A percentile compares a stretch with the other conserved stretches of the same genome.
These are phyloP conservation scores for Epistrophella euchroma DNA, from an alignment of 2,888 invertebrate genomes.

Conservation along the genomic window DNA sequence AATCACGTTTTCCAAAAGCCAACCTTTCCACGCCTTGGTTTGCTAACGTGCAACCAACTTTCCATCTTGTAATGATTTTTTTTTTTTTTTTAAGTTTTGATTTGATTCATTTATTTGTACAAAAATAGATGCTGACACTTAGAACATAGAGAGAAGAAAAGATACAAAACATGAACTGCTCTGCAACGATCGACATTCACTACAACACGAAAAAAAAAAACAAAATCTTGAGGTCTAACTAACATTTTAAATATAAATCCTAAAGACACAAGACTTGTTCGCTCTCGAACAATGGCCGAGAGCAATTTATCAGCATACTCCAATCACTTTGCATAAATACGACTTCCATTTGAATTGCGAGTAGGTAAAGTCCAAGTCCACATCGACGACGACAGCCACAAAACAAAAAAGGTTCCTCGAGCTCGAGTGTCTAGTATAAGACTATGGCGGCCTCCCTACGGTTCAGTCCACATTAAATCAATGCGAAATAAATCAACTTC, in stretches of 20 bases:
- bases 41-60: background rate
- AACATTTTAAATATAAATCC: conserved; percentile 26
- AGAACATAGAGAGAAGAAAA: conserved; percentile 47
- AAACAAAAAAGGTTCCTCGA: conserved; percentile 14
- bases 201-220: conserved; percentile 24
- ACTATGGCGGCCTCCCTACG: conserved; percentile 19
- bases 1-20: conserved; percentile 48
- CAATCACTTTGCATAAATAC: conserved; percentile 75
- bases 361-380: conserved; percentile 20
- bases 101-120: conserved; percentile 67
- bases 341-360: conserved; percentile 67
- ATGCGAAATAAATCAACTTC: conserved; percentile 76
- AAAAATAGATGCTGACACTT: conserved; percentile 67
- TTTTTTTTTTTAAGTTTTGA: conserved; percentile 47
- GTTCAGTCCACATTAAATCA: conserved; percentile 65
- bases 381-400: conserved; percentile 39
- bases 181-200: conserved; percentile 31
- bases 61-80: conserved; percentile 29
- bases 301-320: conserved; percentile 71
- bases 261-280: conserved; percentile 36
- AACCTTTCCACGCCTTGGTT: conserved; percentile 2
- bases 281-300: conserved; percentile 65
- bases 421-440: conserved; percentile 15
- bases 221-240: conserved; percentile 42
- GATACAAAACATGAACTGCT: conserved; percentile 25